These are phyloP conservation scores for Coleophora deauratella DNA, from an alignment of 2,888 invertebrate genomes.

Conservation along the genomic window DNA sequence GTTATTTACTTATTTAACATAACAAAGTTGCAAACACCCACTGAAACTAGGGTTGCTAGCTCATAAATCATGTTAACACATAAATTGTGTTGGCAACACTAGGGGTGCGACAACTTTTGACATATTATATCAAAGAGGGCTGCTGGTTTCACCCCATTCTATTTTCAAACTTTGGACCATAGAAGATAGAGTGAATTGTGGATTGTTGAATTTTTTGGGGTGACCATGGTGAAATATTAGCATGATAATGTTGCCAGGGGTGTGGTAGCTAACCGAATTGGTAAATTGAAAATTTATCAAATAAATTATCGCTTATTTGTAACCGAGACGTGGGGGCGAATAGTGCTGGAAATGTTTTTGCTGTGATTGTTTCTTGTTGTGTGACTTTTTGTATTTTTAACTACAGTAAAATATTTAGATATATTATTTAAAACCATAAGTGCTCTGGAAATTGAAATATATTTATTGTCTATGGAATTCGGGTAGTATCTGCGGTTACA, in stretches of 20 bases:
- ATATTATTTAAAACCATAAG: too few species aligned
- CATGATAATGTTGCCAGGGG: constrained; percentile 23
- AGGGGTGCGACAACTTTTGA: constrained; percentile 29
- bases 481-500: too few species aligned
- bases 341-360: neutral
- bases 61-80: constrained; percentile 45
- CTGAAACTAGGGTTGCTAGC: constrained; percentile 39
- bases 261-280: constrained; percentile 14
- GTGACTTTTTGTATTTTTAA: too few species aligned
- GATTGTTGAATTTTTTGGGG: constrained; percentile 18
- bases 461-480: too few species aligned
- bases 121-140: constrained; percentile 12
- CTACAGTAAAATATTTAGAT: too few species aligned
- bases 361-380: too few species aligned
- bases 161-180: constrained; percentile 1
- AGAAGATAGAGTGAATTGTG: constrained; percentile 11
- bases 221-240: constrained; percentile 15
- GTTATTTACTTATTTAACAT: constrained; percentile 1
- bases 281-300: constrained; percentile 67
- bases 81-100: constrained; percentile 14
- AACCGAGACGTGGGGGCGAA: constrained; percentile 16
- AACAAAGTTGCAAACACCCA: constrained; percentile 47
- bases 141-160: neutral
- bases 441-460: too few species aligned
- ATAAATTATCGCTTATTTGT: constrained; percentile 59